Evolutionary conservation across 2,113 vertebrate genomes (phyloP).

Genomic region (Heloderma charlesbogerti): DNA sequence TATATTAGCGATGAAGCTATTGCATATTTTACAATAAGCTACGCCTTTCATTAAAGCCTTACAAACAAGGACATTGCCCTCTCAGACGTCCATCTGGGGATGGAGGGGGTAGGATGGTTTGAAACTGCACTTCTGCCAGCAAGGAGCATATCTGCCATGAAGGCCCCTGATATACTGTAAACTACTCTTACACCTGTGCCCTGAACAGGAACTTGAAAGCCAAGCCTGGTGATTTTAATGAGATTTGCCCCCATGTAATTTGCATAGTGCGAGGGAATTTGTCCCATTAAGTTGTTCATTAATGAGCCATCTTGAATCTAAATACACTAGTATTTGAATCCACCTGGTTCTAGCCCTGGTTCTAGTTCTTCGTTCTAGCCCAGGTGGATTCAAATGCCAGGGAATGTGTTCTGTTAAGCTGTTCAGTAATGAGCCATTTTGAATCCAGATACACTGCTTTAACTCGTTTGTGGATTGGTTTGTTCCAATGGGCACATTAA

Average conservation of each 20-base stretch:
- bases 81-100: too few species aligned
- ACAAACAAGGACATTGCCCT: background rate
- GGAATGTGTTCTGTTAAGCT: background rate
- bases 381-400: background rate
- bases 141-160: too few species aligned
- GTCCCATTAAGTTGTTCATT: background rate
- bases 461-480: background rate
- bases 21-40: constrained; percentile 12
- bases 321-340: too few species aligned
- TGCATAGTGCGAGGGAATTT: background rate
- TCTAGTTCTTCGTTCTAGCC: too few species aligned
- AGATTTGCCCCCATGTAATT: background rate
- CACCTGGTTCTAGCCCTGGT: too few species aligned
- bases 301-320: background rate
- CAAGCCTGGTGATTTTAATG: background rate
- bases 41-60: background rate
- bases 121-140: too few species aligned
- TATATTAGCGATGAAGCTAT: background rate
- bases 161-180: background rate
- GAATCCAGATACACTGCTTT: background rate
- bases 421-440: background rate
- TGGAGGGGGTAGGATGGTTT: too few species aligned
- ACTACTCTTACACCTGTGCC: background rate
- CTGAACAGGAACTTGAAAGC: background rate
- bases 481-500: background rate